A percentile compares a stretch with the other conserved stretches of the same genome.
phyloP scores from a whole-genome alignment of 2,113 vertebrate genomes.

The Condylura cristata region DNA sequence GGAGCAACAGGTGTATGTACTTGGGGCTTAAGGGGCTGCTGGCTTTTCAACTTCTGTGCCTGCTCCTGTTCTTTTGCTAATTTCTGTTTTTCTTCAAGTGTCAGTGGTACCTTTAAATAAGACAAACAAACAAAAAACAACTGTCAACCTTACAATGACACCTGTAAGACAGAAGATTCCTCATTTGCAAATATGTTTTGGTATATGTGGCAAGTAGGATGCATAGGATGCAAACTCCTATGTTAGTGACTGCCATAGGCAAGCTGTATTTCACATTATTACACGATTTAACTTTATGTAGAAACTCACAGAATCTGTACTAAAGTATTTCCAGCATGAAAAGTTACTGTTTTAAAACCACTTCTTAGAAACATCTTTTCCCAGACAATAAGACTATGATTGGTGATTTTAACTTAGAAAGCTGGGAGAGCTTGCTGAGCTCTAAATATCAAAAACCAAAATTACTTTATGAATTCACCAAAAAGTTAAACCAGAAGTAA shows the following conservation, averaged over 20 bases:
- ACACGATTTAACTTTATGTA: not conserved
- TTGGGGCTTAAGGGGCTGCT: slow-evolving; percentile 94
- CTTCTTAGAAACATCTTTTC: not conserved
- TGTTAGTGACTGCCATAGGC: not conserved
- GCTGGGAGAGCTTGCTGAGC: not conserved
- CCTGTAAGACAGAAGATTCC: slow-evolving; percentile 13
- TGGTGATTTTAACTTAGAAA: slow-evolving; percentile 36
- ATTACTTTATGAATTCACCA: slow-evolving; percentile 25
- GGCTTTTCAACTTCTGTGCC: slow-evolving; percentile 95
- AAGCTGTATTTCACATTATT: not conserved
- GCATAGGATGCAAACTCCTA: not conserved
- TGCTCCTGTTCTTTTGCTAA: slow-evolving; percentile 98
- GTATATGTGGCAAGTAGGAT: not conserved
- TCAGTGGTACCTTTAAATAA: slow-evolving; percentile 91
- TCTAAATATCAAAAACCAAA: slow-evolving; percentile 4
- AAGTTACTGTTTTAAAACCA: slow-evolving; percentile 1
- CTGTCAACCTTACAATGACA: not conserved
- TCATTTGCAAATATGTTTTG: not conserved
- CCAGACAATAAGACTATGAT: slow-evolving; percentile 1
- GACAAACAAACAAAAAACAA: slow-evolving; percentile 51
- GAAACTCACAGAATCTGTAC: not conserved
- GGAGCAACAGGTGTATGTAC: slow-evolving; percentile 85
- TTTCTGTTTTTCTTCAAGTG: slow-evolving; percentile 98
- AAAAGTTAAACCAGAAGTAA: not conserved
- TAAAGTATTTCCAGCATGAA: slow-evolving; percentile 5